phyloP scores from a whole-genome alignment of 1,140 invertebrate species.

The Amyelois transitella region DNA sequence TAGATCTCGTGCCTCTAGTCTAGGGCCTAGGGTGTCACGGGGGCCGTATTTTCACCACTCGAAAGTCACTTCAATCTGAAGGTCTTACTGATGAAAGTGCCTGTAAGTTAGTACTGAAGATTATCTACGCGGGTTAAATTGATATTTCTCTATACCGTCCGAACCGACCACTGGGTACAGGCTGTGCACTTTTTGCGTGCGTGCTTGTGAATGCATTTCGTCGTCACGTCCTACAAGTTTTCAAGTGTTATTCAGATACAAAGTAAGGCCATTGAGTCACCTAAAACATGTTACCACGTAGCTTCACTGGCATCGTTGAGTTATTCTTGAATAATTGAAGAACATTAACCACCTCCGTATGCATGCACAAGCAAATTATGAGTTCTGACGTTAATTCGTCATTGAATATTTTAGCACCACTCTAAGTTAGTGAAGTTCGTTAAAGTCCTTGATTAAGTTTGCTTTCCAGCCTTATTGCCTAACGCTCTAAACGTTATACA shows the following conservation, averaged over 20 bases:
- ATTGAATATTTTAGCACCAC: slow-evolving; percentile 64
- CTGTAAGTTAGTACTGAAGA: too few species aligned
- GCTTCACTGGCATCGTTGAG: not conserved
- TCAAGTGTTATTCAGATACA: slow-evolving; percentile 47
- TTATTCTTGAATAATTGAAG: slow-evolving; percentile 17
- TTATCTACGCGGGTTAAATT: too few species aligned
- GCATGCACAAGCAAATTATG: slow-evolving; percentile 51
- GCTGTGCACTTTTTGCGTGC: slow-evolving; percentile 35
- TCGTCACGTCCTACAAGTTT: slow-evolving; percentile 42
- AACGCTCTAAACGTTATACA: not conserved
- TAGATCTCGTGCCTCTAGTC: too few species aligned
- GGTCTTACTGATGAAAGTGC: too few species aligned
- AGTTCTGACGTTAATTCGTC: slow-evolving; percentile 48
- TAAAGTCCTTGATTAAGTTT: slow-evolving; percentile 54
- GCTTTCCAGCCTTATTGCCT: slow-evolving; percentile 7
- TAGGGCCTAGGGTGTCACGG: too few species aligned
- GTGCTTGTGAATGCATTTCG: slow-evolving; percentile 65
- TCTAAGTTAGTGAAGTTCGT: slow-evolving; percentile 60
- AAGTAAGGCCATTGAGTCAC: slow-evolving; percentile 24
- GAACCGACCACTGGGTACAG: not conserved
- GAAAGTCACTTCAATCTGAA: too few species aligned
- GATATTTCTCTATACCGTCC: too few species aligned
- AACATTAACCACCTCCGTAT: slow-evolving; percentile 23
- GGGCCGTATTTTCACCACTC: too few species aligned
- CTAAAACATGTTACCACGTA: slow-evolving; percentile 4